These are phyloP conservation scores for Carassius carassius DNA, from an alignment of 2,113 vertebrate genomes.

Conservation along the genomic window DNA sequence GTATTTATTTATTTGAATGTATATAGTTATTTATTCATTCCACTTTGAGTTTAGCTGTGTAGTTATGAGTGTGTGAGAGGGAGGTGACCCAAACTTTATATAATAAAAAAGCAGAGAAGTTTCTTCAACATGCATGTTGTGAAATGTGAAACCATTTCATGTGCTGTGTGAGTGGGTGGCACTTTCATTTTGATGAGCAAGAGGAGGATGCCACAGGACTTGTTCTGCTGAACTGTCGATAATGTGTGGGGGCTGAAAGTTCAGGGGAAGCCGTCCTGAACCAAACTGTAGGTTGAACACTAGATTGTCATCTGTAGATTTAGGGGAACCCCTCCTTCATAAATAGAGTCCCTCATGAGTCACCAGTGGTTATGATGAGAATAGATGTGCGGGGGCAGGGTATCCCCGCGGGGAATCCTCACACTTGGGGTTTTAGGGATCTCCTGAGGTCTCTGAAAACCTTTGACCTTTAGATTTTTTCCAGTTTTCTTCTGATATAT, in stretches of 20 bases:
- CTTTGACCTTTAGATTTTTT: constrained; percentile 52
- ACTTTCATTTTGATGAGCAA: constrained; percentile 38
- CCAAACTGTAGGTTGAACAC: constrained; percentile 39
- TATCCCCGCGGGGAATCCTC: constrained; percentile 70
- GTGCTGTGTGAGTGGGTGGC: constrained; percentile 42
- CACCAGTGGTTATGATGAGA: constrained; percentile 51
- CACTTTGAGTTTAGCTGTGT: neutral
- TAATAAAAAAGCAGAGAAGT: constrained; percentile 17
- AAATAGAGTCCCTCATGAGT: constrained; percentile 56
- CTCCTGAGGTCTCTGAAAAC: constrained; percentile 61
- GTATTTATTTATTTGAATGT: too few relatives aligned
- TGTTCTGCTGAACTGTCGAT: constrained; percentile 26
- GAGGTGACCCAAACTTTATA: neutral
- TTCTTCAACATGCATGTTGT: constrained; percentile 40
- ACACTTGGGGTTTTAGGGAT: constrained; percentile 68
- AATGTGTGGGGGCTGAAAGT: constrained; percentile 43
- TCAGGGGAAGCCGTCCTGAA: constrained; percentile 59
- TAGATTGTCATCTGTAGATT: constrained; percentile 44
- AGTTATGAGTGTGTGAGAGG: neutral
- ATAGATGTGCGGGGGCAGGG: constrained; percentile 64
- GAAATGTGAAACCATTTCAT: constrained; percentile 42
- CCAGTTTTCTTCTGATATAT: constrained; percentile 44
- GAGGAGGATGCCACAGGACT: constrained; percentile 25
- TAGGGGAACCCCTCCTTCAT: constrained; percentile 59
- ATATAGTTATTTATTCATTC: neutral